Evolutionary conservation across 2,888 invertebrate genomes (phyloP).

Genomic region (Megaustenia siamemsis): DNA sequence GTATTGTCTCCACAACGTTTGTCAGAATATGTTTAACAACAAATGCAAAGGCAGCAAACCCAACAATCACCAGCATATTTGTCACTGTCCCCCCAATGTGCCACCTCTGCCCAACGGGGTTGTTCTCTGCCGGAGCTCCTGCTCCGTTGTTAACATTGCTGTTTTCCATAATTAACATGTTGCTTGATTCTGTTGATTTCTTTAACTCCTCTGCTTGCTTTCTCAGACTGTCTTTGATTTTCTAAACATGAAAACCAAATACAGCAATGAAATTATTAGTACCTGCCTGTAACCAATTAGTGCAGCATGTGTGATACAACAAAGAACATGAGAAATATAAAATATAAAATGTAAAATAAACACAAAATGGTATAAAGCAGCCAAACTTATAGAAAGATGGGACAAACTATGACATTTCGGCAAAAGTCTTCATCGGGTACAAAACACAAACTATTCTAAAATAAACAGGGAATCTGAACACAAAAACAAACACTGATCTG

Average conservation of each 20-base stretch:
- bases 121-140: neutral
- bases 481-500: no score
- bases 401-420: no score
- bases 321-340: no score
- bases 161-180: conserved; percentile 39
- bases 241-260: conserved; percentile 67
- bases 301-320: no score
- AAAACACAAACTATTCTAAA: no score
- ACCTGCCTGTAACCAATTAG: no score
- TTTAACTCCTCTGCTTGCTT: conserved; percentile 81
- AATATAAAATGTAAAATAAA: no score
- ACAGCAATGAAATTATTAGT: neutral
- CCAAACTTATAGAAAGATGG: no score
- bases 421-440: no score
- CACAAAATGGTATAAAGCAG: no score
- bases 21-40: conserved; percentile 57
- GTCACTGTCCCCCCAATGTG: conserved; percentile 55
- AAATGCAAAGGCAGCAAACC: conserved; percentile 57
- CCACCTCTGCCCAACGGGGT: conserved; percentile 40
- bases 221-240: conserved; percentile 81
- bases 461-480: no score
- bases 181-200: conserved; percentile 70
- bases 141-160: conserved; percentile 34
- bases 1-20: conserved; percentile 55
- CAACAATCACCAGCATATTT: conserved; percentile 56